phyloP scores from a whole-genome alignment of 2,888 invertebrate genomes.

The Gibbula magus region DNA sequence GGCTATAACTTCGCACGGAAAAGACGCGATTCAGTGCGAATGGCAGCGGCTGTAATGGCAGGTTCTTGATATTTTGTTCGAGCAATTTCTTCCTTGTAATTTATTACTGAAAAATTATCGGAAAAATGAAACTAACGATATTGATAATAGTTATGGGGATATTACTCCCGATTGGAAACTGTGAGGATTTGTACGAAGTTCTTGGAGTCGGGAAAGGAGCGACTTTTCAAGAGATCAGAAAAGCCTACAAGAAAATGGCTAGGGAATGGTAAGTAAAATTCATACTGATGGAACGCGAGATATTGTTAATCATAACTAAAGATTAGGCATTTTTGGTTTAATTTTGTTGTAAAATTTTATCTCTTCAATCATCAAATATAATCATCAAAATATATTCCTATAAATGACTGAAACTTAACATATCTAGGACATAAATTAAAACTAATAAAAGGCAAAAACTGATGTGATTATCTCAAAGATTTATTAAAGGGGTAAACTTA shows the following conservation, averaged over 20 bases:
- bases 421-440: background rate
- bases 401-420: background rate
- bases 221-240: constrained; percentile 70
- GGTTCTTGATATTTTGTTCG: background rate
- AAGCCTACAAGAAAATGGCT: constrained; percentile 73
- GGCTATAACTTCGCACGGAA: too few relatives aligned
- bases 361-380: too few relatives aligned
- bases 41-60: background rate
- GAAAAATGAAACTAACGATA: background rate
- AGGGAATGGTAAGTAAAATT: constrained; percentile 67
- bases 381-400: background rate
- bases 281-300: too few relatives aligned
- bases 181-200: constrained; percentile 68
- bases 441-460: background rate
- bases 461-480: too few relatives aligned
- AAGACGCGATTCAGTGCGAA: background rate
- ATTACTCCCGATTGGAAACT: background rate
- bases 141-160: background rate
- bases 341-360: too few relatives aligned
- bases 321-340: too few relatives aligned
- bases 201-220: constrained; percentile 69
- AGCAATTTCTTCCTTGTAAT: background rate
- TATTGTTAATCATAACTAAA: too few relatives aligned
- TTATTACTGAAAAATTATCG: background rate
- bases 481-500: too few relatives aligned